Conservation (phyloP, 2,888 invertebrate species). For the Smittia sp. region DNA sequence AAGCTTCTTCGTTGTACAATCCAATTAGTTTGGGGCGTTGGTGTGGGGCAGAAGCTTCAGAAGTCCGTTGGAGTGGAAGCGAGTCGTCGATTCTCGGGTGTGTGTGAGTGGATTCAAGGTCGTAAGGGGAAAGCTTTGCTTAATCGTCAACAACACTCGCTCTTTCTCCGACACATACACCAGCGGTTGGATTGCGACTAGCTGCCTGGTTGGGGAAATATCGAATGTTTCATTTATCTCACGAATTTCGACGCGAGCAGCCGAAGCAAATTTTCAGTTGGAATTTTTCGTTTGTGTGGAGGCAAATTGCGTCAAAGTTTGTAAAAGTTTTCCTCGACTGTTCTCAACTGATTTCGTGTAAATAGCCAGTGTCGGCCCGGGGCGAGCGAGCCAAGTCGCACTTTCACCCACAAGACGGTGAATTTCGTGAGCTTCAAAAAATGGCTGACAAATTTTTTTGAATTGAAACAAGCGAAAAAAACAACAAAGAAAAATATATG, state of each 20-base stretch:
- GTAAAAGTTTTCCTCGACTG: not conserved
- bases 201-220: not conserved
- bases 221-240: not conserved
- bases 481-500: conserved; percentile 25
- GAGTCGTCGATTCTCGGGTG: not conserved
- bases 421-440: conserved; percentile 21
- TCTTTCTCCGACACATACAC: not conserved
- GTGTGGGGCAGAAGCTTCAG: too few relatives aligned
- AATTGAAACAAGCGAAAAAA: conserved; percentile 36
- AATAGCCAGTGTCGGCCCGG: not conserved
- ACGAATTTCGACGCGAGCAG: conserved; percentile 23
- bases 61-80: too few relatives aligned
- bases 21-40: too few relatives aligned
- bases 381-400: not conserved
- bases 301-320: conserved; percentile 32
- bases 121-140: not conserved
- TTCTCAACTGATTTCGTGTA: not conserved
- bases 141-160: not conserved
- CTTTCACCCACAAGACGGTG: not conserved
- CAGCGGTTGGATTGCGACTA: not conserved
- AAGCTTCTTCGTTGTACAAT: too few relatives aligned
- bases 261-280: conserved; percentile 22
- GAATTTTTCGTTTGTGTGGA: conserved; percentile 32
- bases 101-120: not conserved
- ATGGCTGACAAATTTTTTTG: conserved; percentile 35